A percentile compares a stretch with the other conserved stretches of the same genome.
These are phyloP conservation scores for Protaetia brevitarsis DNA, from an alignment of 1,140 invertebrate genomes.

Conservation along the genomic window DNA sequence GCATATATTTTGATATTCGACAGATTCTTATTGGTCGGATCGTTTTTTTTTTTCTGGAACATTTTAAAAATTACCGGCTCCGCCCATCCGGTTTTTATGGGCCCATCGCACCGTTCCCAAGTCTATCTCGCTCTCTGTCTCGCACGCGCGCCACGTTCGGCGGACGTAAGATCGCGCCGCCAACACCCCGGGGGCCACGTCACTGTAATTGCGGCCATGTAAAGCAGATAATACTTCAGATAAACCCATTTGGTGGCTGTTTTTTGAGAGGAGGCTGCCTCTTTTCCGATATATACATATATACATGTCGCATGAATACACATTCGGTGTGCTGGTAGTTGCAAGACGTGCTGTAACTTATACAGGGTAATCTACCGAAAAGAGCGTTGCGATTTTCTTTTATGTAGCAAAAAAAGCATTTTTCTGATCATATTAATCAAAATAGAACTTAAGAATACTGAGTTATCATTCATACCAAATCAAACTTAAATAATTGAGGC, in stretches of 20 bases:
- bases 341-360: too few species aligned
- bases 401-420: too few species aligned
- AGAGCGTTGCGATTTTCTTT: too few species aligned
- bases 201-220: constrained; percentile 42
- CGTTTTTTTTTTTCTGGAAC: constrained; percentile 33
- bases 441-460: too few species aligned
- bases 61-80: constrained; percentile 33
- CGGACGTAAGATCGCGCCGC: constrained; percentile 18
- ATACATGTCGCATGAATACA: too few species aligned
- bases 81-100: constrained; percentile 33
- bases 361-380: too few species aligned
- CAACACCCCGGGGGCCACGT: constrained; percentile 36
- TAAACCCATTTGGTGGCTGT: constrained; percentile 39
- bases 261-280: too few species aligned
- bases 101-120: not conserved
- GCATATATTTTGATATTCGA: constrained; percentile 40
- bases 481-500: too few species aligned
- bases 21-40: constrained; percentile 33
- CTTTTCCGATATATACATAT: too few species aligned
- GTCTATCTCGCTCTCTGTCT: not conserved
- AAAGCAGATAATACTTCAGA: constrained; percentile 39
- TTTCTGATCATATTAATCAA: too few species aligned
- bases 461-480: too few species aligned
- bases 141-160: not conserved
- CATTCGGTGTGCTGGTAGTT: too few species aligned